Evolutionary conservation across 2,113 vertebrate genomes (phyloP).

Genomic region (Nanger granti): DNA sequence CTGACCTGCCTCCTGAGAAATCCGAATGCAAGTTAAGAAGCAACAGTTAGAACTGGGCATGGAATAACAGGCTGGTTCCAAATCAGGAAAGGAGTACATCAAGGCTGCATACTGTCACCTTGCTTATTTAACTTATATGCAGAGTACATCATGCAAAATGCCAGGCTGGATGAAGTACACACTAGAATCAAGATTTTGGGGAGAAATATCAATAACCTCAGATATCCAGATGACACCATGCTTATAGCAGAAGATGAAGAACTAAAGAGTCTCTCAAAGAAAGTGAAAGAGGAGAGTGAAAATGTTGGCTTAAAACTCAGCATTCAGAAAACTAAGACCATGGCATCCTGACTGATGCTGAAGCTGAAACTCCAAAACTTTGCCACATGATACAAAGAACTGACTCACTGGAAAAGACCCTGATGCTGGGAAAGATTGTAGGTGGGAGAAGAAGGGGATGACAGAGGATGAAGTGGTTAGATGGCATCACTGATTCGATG

Average conservation of each 20-base stretch:
- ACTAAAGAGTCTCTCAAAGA: background rate
- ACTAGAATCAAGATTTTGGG: background rate
- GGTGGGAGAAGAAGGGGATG: background rate
- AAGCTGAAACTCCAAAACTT: background rate
- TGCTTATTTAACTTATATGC: background rate
- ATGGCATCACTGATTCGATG: background rate
- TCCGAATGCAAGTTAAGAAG: background rate
- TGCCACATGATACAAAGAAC: accelerated
- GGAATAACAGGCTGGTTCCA: background rate
- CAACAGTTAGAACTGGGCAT: background rate
- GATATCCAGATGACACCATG: background rate
- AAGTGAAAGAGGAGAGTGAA: background rate
- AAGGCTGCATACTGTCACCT: background rate
- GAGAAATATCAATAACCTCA: background rate
- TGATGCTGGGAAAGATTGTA: background rate
- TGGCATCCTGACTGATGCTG: background rate
- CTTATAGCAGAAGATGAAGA: background rate
- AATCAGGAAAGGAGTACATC: background rate
- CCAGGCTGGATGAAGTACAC: background rate
- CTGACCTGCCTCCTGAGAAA: background rate
- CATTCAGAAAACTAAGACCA: background rate
- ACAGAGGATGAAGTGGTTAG: background rate
- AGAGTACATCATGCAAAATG: background rate
- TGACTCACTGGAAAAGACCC: background rate
- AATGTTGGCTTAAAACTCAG: background rate